phyloP scores from a whole-genome alignment of 1,140 invertebrate species.

The Solenopsis fugax region DNA sequence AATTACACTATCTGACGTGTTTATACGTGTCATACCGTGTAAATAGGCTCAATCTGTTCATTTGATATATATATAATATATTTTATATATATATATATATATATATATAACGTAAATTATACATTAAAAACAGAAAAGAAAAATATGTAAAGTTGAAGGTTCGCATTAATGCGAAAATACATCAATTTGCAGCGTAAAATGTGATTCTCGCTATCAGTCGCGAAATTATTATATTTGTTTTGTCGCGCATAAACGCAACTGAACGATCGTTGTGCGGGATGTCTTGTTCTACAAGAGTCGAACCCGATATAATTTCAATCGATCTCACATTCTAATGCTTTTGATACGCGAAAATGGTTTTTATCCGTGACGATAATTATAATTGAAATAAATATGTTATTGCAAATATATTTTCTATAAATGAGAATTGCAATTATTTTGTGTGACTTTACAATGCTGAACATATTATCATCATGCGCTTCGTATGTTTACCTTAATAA shows the following conservation, averaged over 20 bases:
- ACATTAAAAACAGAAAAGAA: neutral
- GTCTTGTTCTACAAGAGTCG: neutral
- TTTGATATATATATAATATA: neutral
- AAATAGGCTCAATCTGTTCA: neutral
- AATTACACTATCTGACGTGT: neutral
- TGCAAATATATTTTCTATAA: neutral
- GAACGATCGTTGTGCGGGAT: neutral
- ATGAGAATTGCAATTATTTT: neutral
- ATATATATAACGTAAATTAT: neutral
- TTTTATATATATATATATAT: neutral
- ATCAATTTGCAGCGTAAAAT: neutral
- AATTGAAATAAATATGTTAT: too few species aligned
- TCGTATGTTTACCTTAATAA: neutral
- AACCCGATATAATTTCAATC: neutral
- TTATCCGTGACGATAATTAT: neutral
- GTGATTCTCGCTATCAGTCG: neutral
- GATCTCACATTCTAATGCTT: neutral
- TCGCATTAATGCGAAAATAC: neutral
- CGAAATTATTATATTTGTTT: slow-evolving; percentile 10
- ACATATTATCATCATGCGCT: neutral
- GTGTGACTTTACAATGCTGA: neutral
- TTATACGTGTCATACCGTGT: neutral
- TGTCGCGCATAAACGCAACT: neutral
- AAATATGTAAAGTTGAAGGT: neutral
- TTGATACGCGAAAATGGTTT: neutral